phyloP scores from a whole-genome alignment of 2,113 vertebrate genomes.

The Zingel zingel region DNA sequence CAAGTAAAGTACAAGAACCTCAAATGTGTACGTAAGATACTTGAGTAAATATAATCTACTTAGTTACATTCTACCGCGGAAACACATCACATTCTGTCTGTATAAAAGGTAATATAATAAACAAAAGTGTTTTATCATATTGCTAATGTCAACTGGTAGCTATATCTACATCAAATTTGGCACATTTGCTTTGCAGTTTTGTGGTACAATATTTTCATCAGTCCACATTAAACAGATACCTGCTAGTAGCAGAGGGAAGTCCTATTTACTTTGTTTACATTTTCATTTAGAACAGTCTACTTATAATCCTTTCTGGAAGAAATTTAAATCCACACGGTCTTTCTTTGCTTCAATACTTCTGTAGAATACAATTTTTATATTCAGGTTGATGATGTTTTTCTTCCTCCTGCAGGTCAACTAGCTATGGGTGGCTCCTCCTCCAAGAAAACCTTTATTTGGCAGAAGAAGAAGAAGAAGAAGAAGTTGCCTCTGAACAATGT shows the following conservation, averaged over 20 bases:
- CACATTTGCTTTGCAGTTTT: not conserved
- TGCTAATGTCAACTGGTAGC: not conserved
- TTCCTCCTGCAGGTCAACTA: slow-evolving; percentile 3
- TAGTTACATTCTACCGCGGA: too few species aligned
- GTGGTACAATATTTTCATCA: not conserved
- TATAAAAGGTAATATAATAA: not conserved
- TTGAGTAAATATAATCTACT: too few species aligned
- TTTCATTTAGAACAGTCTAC: not conserved
- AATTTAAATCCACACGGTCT: too few species aligned
- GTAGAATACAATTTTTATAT: not conserved
- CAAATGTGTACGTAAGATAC: too few species aligned
- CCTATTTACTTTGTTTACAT: not conserved
- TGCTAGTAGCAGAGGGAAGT: not conserved
- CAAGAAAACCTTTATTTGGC: not conserved
- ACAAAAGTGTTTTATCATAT: not conserved
- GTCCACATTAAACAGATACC: not conserved
- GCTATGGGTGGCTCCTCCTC: slow-evolving; percentile 68
- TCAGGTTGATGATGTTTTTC: not conserved
- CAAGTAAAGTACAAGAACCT: too few species aligned
- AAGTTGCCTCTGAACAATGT: slow-evolving; percentile 19
- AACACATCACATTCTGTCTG: not conserved
- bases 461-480: slow-evolving; percentile 62
- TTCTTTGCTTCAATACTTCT: not conserved
- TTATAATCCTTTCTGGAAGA: not conserved
- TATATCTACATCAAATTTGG: not conserved